Base-by-base conservation (phyloP, 2,113 vertebrate species). In the Fulica atra region DNA sequence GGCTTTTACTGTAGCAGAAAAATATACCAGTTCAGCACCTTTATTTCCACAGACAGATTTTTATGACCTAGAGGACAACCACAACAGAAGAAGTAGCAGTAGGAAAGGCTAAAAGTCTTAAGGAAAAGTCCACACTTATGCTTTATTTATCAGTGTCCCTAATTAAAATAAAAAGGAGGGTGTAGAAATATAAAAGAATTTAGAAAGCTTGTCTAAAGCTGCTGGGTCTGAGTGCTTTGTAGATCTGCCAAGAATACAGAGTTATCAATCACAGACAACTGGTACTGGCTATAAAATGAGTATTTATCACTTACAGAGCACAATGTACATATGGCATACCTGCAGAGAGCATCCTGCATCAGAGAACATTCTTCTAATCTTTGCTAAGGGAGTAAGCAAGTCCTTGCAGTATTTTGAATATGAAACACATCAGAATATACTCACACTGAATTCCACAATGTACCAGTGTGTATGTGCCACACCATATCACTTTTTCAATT, bases 231-330 rank as follows among this genome's bases (percentile, higher is more conserved):
- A 72, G 65, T 81, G 82, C 69, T 86, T 90, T 84, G 59, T 80
- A 94, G 38, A 91, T 56, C 65, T 89, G 70, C 79, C 86, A 86
- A 53, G 73, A 93, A 77, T 35, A 61, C 6, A 53, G 73, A 82
- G 31, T 48, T 78, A 79, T 69, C 61, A 53, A 74, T 68, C 80
- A 92, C 23, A 50, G 18, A 61, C 38, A 88, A 83, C 31, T 63
- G 61, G 57, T 50, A 81, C 28, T 65, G 82, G 74, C 50, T 91
- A 65, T 87, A 69, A 88, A 89, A 81, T 29, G 31, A 50, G 14
- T 40, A 91, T 80, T 92, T 93, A 57, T 84, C 85, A 80, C 92
- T 95, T 91, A 85, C 44, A 92, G 65, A 84, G 48, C 73, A 81
- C 73, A 81, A 11, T 2, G 36, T 72, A 80, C 40, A 81, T 40